phyloP scores from a whole-genome alignment of 1,140 invertebrate species.

The Drosophila pallidifrons region DNA sequence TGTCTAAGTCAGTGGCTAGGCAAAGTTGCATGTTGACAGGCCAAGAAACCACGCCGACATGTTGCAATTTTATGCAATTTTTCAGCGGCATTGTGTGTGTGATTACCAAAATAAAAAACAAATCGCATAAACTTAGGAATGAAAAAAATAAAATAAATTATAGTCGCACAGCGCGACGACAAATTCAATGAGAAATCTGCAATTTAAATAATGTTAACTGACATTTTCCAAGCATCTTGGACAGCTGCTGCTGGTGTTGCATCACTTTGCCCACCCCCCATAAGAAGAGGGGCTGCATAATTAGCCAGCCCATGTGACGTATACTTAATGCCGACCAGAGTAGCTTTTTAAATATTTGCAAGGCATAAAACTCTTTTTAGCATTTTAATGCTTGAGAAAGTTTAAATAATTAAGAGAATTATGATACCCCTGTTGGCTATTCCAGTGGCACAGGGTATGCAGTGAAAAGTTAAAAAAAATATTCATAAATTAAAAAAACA shows the following conservation, averaged over 20 bases:
- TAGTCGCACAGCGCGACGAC: constrained; percentile 70
- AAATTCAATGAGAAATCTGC: constrained; percentile 80
- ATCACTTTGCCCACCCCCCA: constrained; percentile 40
- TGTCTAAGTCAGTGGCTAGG: constrained; percentile 60
- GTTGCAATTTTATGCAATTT: constrained; percentile 77
- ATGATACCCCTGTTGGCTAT: not conserved
- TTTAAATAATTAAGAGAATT: not conserved
- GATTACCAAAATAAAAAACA: constrained; percentile 40
- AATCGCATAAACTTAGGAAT: constrained; percentile 16
- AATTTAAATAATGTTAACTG: constrained; percentile 79
- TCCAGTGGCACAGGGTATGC: constrained; percentile 4
- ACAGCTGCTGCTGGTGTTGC: constrained; percentile 63
- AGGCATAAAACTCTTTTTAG: not conserved
- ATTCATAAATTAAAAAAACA: constrained; percentile 68
- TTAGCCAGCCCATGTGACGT: constrained; percentile 13
- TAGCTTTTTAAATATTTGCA: not conserved
- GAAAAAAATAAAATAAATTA: constrained; percentile 61
- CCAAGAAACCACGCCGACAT: constrained; percentile 45
- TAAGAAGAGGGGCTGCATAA: constrained; percentile 30
- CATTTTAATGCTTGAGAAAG: not conserved
- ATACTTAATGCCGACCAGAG: constrained; percentile 18
- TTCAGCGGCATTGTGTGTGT: constrained; percentile 48
- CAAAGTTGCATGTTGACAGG: constrained; percentile 67
- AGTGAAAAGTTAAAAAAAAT: constrained; percentile 23
- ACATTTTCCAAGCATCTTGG: constrained; percentile 70